Evolutionary conservation across 1,140 invertebrate genomes (phyloP).

Genomic region (Vanessa tameamea): DNA sequence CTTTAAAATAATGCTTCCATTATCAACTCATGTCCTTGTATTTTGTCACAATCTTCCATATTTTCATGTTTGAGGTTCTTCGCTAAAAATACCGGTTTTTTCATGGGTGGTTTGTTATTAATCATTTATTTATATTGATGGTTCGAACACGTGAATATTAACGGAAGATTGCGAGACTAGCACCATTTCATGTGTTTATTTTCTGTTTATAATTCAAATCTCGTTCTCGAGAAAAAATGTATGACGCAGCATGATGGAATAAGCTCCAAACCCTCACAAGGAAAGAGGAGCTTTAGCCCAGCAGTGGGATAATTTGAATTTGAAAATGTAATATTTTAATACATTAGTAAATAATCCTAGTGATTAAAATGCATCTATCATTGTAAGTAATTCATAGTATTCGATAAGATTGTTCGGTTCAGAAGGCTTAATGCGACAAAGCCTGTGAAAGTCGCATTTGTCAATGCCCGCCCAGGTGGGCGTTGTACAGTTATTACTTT

Average conservation of each 20-base stretch:
- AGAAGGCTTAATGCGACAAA: constrained; percentile 16
- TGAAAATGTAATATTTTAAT: no score
- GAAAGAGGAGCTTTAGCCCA: no score
- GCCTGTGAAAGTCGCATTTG: constrained; percentile 51
- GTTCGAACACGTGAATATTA: no score
- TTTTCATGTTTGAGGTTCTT: background rate
- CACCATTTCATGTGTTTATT: no score
- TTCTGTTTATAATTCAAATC: no score
- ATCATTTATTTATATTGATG: background rate
- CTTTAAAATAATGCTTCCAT: constrained; percentile 33
- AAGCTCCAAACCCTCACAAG: no score
- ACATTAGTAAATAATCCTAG: background rate
- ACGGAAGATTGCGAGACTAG: no score
- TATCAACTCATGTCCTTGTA: constrained; percentile 13
- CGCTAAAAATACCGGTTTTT: background rate
- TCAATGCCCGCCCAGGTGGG: constrained; percentile 69
- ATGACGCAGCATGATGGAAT: no score
- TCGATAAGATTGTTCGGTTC: constrained; percentile 8
- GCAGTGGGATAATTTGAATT: no score
- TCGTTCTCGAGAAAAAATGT: no score
- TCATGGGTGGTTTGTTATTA: background rate
- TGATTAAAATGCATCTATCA: background rate
- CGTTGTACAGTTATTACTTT: constrained; percentile 62
- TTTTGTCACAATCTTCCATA: background rate
- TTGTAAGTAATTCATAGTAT: constrained; percentile 1